Evolutionary conservation across 2,888 invertebrate genomes (phyloP), one percentile per base, ranked within the genome.

Genomic region (Microplitis manilae): DNA sequence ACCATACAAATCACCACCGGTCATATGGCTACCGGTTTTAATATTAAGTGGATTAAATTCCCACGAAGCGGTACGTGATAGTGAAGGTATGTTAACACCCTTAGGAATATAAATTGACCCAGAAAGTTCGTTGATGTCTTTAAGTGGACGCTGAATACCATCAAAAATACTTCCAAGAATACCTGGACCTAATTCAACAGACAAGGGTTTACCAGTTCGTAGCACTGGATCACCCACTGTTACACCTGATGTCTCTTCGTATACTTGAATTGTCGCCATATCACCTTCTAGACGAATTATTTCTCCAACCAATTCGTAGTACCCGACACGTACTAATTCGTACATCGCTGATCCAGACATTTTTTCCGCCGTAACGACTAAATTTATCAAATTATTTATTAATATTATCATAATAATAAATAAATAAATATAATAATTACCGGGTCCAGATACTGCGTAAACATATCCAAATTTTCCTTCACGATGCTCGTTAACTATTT

Each of bases 311-410:
- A 99, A 92, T 91, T 99, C 98, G 85, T 94, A 94, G 92, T 99
- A 98, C 1, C 99, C 99, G 64, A 99, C 99, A 85, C 99, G 95
- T 81, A 99, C 99, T 92, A 99, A 91, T 92, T 99, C 99, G 94
- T 99, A 99, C 98, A 99, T 99, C 93, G 99, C 99, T 40, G 99
- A 96, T 80, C 99, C 99, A 79, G 98, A 95, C 99, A 99, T 99
- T 90, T 96, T 96, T 91, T 99, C 98, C 82, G 99, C 99, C 79
- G 98, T 99, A 71, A 99, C 99, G 91, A 99, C 99, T 98, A 89
- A 78, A 90, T 88, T 13, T 74, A 70, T 61, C 62, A 50, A 20
- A 71, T 64, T 64, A 67, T 65, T 73, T n/a, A 64, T 70, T n/a
- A 64, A 9, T 30, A 78, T 38, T 59, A 74, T 64, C 50, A 77